phyloP scores from a whole-genome alignment of 2,113 vertebrate species.

The Barnardius zonarius region DNA sequence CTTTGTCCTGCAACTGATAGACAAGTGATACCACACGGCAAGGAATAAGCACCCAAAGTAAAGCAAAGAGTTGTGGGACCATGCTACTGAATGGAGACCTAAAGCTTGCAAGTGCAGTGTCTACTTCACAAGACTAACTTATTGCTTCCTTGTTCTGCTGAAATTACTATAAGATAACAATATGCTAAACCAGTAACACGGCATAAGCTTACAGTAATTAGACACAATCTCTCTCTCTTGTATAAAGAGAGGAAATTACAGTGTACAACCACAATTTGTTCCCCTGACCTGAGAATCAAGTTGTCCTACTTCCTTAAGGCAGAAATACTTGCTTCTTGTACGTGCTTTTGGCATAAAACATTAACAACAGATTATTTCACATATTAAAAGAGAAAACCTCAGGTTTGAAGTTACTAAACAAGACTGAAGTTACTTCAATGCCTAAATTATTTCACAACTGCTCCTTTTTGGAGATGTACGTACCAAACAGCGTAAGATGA shows the following conservation, averaged over 20 bases:
- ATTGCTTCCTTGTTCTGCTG: not conserved
- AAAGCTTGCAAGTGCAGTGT: not conserved
- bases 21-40: not conserved
- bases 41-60: not conserved
- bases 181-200: not conserved
- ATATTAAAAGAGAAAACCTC: not conserved
- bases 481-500: conserved; percentile 90
- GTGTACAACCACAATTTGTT: not conserved
- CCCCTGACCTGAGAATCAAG: not conserved
- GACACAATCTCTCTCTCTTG: not conserved
- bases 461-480: not conserved
- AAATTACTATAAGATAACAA: not conserved
- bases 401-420: not conserved
- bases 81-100: not conserved
- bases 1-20: not conserved
- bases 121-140: not conserved
- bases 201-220: not conserved
- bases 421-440: not conserved
- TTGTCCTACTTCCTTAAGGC: not conserved
- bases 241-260: not conserved
- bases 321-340: not conserved
- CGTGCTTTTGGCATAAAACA: not conserved
- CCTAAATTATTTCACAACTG: not conserved
- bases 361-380: not conserved
- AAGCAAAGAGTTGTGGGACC: not conserved